Evolutionary conservation across 2,888 invertebrate species (phyloP), one percentile per base, ranked within the genome.

Genomic region (Flexamia atlantica): DNA sequence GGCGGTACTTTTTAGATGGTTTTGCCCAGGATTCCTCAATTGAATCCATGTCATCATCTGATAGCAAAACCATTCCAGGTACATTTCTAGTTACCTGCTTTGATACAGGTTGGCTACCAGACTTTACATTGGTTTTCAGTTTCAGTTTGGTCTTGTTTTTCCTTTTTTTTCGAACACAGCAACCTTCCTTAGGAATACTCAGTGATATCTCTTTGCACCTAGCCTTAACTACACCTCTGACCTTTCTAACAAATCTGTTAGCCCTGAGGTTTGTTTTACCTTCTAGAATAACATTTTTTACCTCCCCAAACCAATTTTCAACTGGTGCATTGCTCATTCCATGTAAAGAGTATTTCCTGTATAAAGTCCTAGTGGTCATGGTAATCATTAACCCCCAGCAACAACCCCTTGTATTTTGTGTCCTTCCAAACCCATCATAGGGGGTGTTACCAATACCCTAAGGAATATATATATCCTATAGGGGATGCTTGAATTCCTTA

Each of bases 21-120:
- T 57, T 57, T 3, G 20, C 25, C 57, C 57, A 57, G 23, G 57
- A 57, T 14, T 57, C 57, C 12, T 57, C 57, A 57, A 57, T 57
- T 20, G 23, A 20, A 57, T 57, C 57, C 3, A 57, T 25, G 25
- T 57, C 57, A 20, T 25, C 57, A 23, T 57, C 57, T 4, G 57
- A 57, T 20, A 57, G 23, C 9, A 57, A 25, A 23, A 57, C 2
- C 9, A 57, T 57, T 20, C 57, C 57, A 23, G 57, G 57, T 10
- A 9, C 57, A 57, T 23, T 57, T 57, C 23, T 57, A 12, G 20
- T 20, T 7, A 9, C 9, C 36, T 36, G 4, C 36, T 36, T 36
- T n/a, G n/a, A n/a, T n/a, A n/a, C n/a, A 7, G 36, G 36, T 36
- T 36, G 36, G 9, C 36, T 36, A 9, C 36, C 9, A 36, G 36